Evolutionary conservation across 2,888 invertebrate genomes (phyloP).

Genomic region (Argyra leucocephala): DNA sequence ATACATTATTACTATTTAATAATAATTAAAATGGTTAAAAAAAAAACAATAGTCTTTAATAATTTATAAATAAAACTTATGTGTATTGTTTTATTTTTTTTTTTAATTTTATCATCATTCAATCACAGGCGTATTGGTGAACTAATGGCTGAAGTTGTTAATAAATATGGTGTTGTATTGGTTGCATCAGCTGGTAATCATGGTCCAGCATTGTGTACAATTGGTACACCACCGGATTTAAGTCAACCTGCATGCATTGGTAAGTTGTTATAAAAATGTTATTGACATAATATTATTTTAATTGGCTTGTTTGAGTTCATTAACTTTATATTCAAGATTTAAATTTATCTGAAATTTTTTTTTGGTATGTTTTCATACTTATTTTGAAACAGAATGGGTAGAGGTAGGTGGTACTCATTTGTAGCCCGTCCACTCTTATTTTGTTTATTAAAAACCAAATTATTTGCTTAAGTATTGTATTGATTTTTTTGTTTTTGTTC

Average conservation of each 20-base stretch:
- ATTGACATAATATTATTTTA: no score
- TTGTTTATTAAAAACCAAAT: no score
- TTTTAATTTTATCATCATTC: not conserved
- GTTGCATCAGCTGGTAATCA: conserved; percentile 92
- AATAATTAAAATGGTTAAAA: conserved; percentile 13
- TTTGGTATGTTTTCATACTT: no score
- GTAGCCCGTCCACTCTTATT: no score
- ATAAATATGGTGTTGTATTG: conserved; percentile 86
- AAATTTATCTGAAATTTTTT: no score
- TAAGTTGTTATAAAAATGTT: no score
- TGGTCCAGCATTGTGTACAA: conserved; percentile 63
- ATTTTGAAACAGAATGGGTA: no score
- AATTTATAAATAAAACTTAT: conserved; percentile 16
- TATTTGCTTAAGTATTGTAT: no score
- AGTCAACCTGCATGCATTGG: conserved; percentile 75
- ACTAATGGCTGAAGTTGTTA: conserved; percentile 76
- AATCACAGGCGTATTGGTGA: conserved; percentile 66
- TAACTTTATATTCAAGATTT: no score
- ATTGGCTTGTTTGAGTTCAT: no score
- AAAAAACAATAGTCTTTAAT: conserved; percentile 14
- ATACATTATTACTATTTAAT: not conserved
- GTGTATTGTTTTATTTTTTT: conserved; percentile 7
- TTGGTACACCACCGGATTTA: conserved; percentile 81
- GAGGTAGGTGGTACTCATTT: no score
- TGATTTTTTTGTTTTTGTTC: no score